phyloP scores from a whole-genome alignment of 2,888 invertebrate genomes.

The Lepidochrysops patricia region DNA sequence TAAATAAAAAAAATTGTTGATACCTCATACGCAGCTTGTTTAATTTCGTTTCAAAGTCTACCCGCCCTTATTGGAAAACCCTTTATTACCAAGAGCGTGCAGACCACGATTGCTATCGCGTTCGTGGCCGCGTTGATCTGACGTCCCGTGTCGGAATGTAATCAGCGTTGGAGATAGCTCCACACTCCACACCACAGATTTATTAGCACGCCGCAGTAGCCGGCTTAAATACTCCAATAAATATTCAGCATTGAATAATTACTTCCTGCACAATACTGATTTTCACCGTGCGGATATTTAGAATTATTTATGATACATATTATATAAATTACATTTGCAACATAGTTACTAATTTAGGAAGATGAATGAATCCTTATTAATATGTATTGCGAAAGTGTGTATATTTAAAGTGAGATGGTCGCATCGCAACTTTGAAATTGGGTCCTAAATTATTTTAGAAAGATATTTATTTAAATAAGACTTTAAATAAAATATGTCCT shows the following conservation, averaged over 20 bases:
- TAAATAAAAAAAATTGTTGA: no score
- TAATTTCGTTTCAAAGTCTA: no score
- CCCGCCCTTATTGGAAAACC: background rate
- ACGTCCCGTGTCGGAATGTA: background rate
- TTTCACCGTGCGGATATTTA: background rate
- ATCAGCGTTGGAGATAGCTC: background rate
- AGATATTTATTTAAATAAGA: no score
- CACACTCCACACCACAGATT: background rate
- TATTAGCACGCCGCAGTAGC: background rate
- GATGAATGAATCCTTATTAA: background rate
- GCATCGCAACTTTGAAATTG: no score
- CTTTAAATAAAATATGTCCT: no score
- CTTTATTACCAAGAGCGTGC: background rate
- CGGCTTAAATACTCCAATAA: background rate
- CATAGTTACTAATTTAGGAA: background rate
- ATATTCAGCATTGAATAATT: constrained; percentile 3
- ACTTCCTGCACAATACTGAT: background rate
- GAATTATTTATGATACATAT: background rate
- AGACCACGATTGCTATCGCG: background rate
- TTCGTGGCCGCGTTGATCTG: background rate
- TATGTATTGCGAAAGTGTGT: no score
- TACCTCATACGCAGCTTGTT: no score
- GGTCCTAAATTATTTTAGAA: no score
- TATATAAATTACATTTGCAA: background rate
- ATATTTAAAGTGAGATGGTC: no score